Evolutionary conservation across 2,888 invertebrate genomes (phyloP), one percentile per base, ranked within the genome.

Genomic region (Lypha dubia): DNA sequence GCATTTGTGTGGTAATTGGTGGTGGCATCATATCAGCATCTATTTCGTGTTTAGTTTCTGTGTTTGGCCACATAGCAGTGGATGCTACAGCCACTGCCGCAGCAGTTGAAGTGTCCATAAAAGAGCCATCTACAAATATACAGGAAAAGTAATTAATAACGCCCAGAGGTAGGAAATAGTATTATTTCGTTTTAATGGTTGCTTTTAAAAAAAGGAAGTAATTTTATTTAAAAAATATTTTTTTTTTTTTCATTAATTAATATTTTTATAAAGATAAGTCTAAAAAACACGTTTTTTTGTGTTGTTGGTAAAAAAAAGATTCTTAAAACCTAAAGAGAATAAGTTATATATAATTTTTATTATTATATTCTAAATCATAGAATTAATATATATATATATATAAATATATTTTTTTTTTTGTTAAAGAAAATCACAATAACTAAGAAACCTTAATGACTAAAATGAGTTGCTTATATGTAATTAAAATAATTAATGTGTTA

Each of bases 21-120:
- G 95, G 95, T 89, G 95, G 95, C 95, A 95, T 95, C 92, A 95
- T 95, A 89, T 95, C 94, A 87, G 94, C 91, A 85, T 94, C 93
- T 62, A 92, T 94, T 88, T 94, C 93, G 88, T 93, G 92, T 88
- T 93, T 94, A 53, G 92, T 93, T 84, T 93, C 92, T 1, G 79
- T 74, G 15, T 35, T 65, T 6, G 87, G 86, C 82, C 87, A 87
- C 7, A 85, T 68, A 17, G 65, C 63, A 15, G 28, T 86, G 22
- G 83, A 86, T 32, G 88, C 83, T 90, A 90, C 77, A 87, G 89
- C 88, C 56, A 49, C 71, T 51, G 68, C 71, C 15, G 90, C 86
- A 89, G 92, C 90, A 73, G 87, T 90, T 74, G 86, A 88, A 49
- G 91, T 90, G 70, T 91, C 91, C 91, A 91, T 90, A 86, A 89